Evolutionary conservation across 1,140 invertebrate species (phyloP).

Genomic region (Planococcus citri): DNA sequence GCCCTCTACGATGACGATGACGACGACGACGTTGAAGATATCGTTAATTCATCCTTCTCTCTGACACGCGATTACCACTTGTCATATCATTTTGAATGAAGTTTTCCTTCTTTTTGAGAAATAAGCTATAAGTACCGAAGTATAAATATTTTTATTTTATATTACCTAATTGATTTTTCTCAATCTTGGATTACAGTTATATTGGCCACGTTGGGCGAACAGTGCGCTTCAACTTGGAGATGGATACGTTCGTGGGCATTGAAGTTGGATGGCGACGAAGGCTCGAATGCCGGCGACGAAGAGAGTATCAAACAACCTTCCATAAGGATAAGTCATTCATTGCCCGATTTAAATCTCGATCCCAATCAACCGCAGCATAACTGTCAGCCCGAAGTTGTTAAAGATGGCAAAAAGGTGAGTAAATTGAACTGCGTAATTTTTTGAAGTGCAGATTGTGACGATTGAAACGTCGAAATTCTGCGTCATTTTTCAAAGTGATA

Average conservation of each 20-base stretch:
- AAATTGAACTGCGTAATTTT: slow-evolving; percentile 25
- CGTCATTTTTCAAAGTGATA: too few relatives aligned
- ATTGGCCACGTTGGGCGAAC: slow-evolving; percentile 52
- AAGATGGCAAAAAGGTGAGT: slow-evolving; percentile 59
- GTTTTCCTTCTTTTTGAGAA: too few relatives aligned
- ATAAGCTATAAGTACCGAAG: too few relatives aligned
- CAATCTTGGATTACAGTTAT: slow-evolving; percentile 35
- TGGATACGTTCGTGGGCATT: slow-evolving; percentile 43
- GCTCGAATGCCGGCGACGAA: slow-evolving; percentile 41
- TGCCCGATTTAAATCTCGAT: slow-evolving; percentile 57
- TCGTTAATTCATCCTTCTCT: too few relatives aligned
- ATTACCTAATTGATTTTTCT: too few relatives aligned
- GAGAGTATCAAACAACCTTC: slow-evolving; percentile 48
- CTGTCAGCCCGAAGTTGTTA: slow-evolving; percentile 42
- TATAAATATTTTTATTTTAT: too few relatives aligned
- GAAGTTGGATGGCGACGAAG: slow-evolving; percentile 32
- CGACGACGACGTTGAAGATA: too few relatives aligned
- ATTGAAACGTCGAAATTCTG: too few relatives aligned
- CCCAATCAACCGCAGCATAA: slow-evolving; percentile 46
- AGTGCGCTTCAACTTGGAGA: slow-evolving; percentile 54
- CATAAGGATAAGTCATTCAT: slow-evolving; percentile 57
- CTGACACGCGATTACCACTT: too few relatives aligned
- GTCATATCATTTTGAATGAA: too few relatives aligned
- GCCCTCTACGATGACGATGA: too few relatives aligned
- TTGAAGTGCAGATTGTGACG: too few relatives aligned